Evolutionary conservation across 2,888 invertebrate species (phyloP).

Genomic region (Danaus chrysippus): DNA sequence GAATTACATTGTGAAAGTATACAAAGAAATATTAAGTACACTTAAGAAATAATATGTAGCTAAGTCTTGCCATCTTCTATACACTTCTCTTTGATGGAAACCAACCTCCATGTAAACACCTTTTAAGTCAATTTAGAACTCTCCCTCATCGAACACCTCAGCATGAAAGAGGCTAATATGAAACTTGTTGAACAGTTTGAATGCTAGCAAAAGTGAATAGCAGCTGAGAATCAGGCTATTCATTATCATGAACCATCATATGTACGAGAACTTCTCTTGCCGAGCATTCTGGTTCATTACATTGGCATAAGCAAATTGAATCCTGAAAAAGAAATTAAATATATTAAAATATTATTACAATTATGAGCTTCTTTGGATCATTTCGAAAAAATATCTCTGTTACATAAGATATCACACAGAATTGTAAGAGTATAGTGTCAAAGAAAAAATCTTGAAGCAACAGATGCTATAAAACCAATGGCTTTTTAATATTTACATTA

Average conservation of each 20-base stretch:
- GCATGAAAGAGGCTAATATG: neutral
- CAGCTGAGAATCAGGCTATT: slow-evolving; percentile 2
- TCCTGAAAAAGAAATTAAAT: slow-evolving; percentile 22
- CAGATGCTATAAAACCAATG: no score
- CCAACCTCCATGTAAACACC: neutral
- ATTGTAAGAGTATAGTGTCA: no score
- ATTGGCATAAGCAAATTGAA: slow-evolving; percentile 24
- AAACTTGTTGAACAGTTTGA: slow-evolving; percentile 1
- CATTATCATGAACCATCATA: slow-evolving; percentile 2
- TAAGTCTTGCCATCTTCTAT: neutral
- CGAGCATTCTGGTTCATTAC: slow-evolving; percentile 14
- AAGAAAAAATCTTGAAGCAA: no score
- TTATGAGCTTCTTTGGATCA: no score
- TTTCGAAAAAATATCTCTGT: no score
- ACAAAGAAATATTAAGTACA: neutral
- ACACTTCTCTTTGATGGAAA: neutral
- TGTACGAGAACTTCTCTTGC: slow-evolving; percentile 15
- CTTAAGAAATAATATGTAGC: neutral
- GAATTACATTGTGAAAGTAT: neutral
- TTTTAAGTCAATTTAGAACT: slow-evolving; percentile 3
- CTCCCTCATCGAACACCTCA: neutral
- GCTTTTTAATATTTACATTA: no score
- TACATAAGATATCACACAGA: no score
- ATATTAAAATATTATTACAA: no score
- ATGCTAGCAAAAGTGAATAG: slow-evolving; percentile 2